phyloP scores from a whole-genome alignment of 1,140 invertebrate genomes.

The Listronotus oregonensis region DNA sequence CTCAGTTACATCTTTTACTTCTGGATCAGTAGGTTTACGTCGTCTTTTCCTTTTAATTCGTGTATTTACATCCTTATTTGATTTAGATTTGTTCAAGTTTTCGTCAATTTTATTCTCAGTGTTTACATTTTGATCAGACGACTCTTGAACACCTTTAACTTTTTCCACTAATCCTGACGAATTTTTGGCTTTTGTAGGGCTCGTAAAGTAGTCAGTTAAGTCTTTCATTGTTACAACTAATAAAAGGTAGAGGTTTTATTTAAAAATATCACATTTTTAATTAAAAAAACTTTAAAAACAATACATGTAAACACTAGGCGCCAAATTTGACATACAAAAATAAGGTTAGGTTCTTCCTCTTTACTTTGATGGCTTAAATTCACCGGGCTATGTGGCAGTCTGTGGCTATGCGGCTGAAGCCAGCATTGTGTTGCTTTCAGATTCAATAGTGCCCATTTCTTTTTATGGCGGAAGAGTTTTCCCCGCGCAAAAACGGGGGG shows the following conservation, averaged over 20 bases:
- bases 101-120: neutral
- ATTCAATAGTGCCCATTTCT: no score
- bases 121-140: neutral
- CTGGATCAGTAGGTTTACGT: slow-evolving; percentile 37
- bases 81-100: neutral
- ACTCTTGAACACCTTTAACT: neutral
- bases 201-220: slow-evolving; percentile 36
- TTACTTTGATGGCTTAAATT: no score
- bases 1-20: slow-evolving; percentile 33
- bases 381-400: no score
- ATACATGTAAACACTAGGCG: no score
- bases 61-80: neutral
- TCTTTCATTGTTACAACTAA: slow-evolving; percentile 29
- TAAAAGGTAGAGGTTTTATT: neutral
- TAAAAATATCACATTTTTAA: no score
- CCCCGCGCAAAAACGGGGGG: no score
- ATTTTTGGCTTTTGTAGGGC: slow-evolving; percentile 19
- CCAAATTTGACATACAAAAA: no score
- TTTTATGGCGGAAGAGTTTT: no score
- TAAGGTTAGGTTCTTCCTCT: no score
- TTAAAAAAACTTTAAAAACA: no score
- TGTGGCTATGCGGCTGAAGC: no score
- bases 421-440: no score
- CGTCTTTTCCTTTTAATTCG: slow-evolving; percentile 30
- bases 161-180: neutral